Evolutionary conservation across 2,888 invertebrate species (phyloP).

Genomic region (Tetheella fluctuosa): DNA sequence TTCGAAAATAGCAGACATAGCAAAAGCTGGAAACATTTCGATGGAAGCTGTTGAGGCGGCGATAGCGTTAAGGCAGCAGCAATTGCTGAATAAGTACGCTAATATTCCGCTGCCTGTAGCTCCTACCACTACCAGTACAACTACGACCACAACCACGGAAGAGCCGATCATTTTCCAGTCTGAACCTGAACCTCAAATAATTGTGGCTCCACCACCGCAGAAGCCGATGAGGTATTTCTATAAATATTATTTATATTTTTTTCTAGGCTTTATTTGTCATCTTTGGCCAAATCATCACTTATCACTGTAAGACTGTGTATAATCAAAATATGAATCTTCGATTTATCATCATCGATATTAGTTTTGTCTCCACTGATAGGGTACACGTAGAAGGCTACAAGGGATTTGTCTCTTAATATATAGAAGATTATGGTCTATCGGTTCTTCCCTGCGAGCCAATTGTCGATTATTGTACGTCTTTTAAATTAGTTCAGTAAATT

Average conservation of each 20-base stretch:
- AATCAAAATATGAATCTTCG: too few relatives aligned
- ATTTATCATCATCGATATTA: too few relatives aligned
- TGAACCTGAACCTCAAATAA: slow-evolving; percentile 71
- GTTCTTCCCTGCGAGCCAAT: too few relatives aligned
- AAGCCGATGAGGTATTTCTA: slow-evolving; percentile 69
- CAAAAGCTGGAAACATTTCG: slow-evolving; percentile 90
- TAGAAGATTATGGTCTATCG: too few relatives aligned
- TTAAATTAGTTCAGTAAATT: too few relatives aligned
- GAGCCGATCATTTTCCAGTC: slow-evolving; percentile 61
- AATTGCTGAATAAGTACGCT: slow-evolving; percentile 85
- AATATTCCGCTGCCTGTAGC: slow-evolving; percentile 74
- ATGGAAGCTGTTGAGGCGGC: slow-evolving; percentile 91
- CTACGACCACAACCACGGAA: slow-evolving; percentile 61
- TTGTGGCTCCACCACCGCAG: slow-evolving; percentile 58
- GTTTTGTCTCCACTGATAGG: too few relatives aligned
- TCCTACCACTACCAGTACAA: slow-evolving; percentile 76
- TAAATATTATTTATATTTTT: not conserved
- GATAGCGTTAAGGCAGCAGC: slow-evolving; percentile 88
- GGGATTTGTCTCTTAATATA: too few relatives aligned
- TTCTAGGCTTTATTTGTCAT: too few relatives aligned
- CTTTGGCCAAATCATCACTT: too few relatives aligned
- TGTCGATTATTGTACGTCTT: too few relatives aligned
- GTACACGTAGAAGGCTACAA: too few relatives aligned
- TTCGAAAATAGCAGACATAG: slow-evolving; percentile 78
- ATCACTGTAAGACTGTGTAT: too few relatives aligned